Evolutionary conservation across 2,797 vertebrate genomes (phyloP).

Genomic region (Cossypha heuglini): DNA sequence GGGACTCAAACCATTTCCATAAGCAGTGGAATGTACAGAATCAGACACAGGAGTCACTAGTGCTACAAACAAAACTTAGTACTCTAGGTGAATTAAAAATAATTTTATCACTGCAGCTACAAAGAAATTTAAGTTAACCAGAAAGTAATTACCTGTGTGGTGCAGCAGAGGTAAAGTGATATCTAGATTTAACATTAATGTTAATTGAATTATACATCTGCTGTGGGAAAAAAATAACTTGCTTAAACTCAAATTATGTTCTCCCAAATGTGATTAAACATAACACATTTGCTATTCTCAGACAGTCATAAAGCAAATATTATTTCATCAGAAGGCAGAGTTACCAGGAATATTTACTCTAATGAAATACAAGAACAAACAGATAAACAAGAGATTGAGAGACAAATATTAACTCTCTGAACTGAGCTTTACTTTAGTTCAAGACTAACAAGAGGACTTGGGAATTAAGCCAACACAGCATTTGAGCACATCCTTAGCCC

Average conservation of each 20-base stretch:
- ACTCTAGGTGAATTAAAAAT: neutral
- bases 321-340: constrained; percentile 2
- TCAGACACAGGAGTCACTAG: neutral
- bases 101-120: neutral
- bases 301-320: constrained; percentile 29
- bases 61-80: neutral
- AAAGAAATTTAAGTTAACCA: constrained; percentile 49
- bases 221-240: neutral
- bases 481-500: neutral
- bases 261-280: constrained; percentile 23
- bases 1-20: neutral
- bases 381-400: neutral
- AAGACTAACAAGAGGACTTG: neutral
- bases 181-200: constrained; percentile 28
- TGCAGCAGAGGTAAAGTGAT: constrained; percentile 9
- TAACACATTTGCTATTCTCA: neutral
- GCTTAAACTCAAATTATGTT: constrained; percentile 2
- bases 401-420: neutral
- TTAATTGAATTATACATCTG: constrained; percentile 55
- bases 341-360: neutral
- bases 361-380: neutral
- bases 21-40: neutral
- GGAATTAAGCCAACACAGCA: neutral
- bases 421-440: neutral
- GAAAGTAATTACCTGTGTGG: constrained; percentile 21